Conservation (phyloP, 2,888 invertebrate genomes). For the Petrolisthes cinctipes region DNA sequence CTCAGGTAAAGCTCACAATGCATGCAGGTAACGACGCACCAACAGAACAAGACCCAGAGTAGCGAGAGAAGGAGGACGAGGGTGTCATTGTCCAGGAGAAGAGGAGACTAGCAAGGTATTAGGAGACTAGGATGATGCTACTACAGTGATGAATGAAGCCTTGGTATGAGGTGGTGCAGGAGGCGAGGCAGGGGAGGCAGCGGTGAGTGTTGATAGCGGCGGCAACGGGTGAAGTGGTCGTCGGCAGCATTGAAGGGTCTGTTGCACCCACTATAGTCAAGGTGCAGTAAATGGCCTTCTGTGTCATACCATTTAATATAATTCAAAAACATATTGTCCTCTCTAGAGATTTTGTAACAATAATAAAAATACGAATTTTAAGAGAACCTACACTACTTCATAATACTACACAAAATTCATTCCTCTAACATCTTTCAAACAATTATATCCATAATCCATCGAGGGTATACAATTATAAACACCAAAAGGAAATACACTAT, state of each 20-base stretch:
- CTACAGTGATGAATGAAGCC: constrained; percentile 25
- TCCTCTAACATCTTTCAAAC: too few relatives aligned
- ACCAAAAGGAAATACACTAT: too few relatives aligned
- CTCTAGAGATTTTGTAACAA: too few relatives aligned
- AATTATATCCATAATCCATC: too few relatives aligned
- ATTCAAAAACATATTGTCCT: too few relatives aligned
- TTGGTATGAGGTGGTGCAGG: constrained; percentile 8
- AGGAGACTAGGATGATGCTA: constrained; percentile 20
- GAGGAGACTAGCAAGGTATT: constrained; percentile 13
- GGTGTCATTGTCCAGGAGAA: not conserved
- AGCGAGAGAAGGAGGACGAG: not conserved
- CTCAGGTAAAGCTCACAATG: too few relatives aligned
- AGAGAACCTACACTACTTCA: too few relatives aligned
- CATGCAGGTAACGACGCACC: not conserved
- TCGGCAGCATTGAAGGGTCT: constrained; percentile 20
- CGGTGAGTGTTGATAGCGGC: constrained; percentile 15
- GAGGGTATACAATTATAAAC: too few relatives aligned
- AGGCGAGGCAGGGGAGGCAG: constrained; percentile 16
- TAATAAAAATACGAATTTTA: too few relatives aligned
- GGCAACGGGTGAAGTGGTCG: constrained; percentile 14
- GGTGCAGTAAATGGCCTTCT: constrained; percentile 36
- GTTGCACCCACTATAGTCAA: constrained; percentile 16
- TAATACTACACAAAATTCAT: too few relatives aligned
- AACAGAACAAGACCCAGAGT: too few relatives aligned
- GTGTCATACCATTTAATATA: too few relatives aligned